Conservation (phyloP, 2,888 invertebrate genomes). For the Chymomyza amoena region DNA sequence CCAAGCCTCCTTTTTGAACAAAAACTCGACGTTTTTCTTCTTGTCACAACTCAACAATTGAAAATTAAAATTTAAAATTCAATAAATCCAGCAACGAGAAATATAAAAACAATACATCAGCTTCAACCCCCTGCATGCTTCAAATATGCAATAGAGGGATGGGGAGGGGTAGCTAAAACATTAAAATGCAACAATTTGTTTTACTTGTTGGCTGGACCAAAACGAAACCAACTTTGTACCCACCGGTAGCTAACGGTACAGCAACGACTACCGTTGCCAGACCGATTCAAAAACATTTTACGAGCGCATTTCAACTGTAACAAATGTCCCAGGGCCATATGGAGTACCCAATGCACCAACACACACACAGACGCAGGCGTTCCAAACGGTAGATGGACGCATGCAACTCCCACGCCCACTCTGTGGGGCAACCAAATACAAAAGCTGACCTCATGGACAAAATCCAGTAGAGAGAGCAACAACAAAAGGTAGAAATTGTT, state of each 20-base stretch:
- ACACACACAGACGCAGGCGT: neutral
- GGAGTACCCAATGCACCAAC: slow-evolving; percentile 23
- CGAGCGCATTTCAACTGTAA: slow-evolving; percentile 73
- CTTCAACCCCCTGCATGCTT: slow-evolving; percentile 19
- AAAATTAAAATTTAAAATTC: slow-evolving; percentile 71
- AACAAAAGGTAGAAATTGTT: slow-evolving; percentile 30
- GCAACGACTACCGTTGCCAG: neutral
- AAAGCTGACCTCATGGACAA: slow-evolving; percentile 66
- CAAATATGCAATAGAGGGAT: slow-evolving; percentile 24
- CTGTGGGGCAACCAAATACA: slow-evolving; percentile 35
- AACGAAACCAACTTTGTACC: slow-evolving; percentile 19
- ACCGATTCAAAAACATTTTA: slow-evolving; percentile 61
- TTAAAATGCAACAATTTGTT: slow-evolving; percentile 73
- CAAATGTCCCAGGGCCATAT: slow-evolving; percentile 65
- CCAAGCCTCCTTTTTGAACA: neutral
- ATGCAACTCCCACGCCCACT: slow-evolving; percentile 21
- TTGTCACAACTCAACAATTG: slow-evolving; percentile 29
- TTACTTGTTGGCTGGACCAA: slow-evolving; percentile 61
- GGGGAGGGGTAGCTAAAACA: slow-evolving; percentile 40
- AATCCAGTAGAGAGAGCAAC: slow-evolving; percentile 56
- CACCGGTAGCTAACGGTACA: slow-evolving; percentile 11
- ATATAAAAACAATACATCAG: slow-evolving; percentile 21
- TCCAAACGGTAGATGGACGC: neutral
- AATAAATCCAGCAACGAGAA: slow-evolving; percentile 53
- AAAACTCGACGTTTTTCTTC: neutral